Percentiles rank a stretch among this genome's conserved stretches.
These are phyloP conservation scores for Chaetophractus vellerosus DNA, from an alignment of 2,797 vertebrate species.

Conservation along the genomic window DNA sequence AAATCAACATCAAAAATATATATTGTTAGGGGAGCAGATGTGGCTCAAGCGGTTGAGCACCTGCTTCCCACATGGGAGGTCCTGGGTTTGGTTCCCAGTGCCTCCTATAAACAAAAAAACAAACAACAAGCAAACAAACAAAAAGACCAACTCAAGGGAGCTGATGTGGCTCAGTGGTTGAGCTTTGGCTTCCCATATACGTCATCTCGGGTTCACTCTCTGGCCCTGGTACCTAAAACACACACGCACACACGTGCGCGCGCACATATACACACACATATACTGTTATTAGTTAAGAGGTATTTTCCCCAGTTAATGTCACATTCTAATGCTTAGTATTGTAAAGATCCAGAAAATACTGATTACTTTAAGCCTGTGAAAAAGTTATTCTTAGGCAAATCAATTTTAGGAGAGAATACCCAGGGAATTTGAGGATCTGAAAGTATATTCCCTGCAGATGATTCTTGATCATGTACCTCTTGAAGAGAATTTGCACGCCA, in stretches of 20 bases:
- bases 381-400: not conserved
- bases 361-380: not conserved
- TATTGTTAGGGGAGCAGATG: not conserved
- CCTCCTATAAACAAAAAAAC: too few relatives aligned
- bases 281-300: not conserved
- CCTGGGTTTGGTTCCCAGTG: too few relatives aligned
- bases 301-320: not conserved
- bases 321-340: not conserved
- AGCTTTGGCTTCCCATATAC: too few relatives aligned
- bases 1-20: not conserved
- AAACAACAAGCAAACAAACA: too few relatives aligned
- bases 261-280: too few relatives aligned
- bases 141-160: too few relatives aligned
- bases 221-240: too few relatives aligned
- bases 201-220: too few relatives aligned
- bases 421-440: not conserved
- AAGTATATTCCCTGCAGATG: not conserved
- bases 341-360: conserved; percentile 28
- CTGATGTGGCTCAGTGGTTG: too few relatives aligned
- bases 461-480: not conserved
- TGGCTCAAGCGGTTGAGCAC: too few relatives aligned
- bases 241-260: too few relatives aligned
- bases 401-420: conserved; percentile 8
- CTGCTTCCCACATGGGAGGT: too few relatives aligned
- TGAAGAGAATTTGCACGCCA: conserved; percentile 15